These are phyloP conservation scores for Drosophila littoralis DNA, from an alignment of 1,140 invertebrate genomes.

Conservation along the genomic window DNA sequence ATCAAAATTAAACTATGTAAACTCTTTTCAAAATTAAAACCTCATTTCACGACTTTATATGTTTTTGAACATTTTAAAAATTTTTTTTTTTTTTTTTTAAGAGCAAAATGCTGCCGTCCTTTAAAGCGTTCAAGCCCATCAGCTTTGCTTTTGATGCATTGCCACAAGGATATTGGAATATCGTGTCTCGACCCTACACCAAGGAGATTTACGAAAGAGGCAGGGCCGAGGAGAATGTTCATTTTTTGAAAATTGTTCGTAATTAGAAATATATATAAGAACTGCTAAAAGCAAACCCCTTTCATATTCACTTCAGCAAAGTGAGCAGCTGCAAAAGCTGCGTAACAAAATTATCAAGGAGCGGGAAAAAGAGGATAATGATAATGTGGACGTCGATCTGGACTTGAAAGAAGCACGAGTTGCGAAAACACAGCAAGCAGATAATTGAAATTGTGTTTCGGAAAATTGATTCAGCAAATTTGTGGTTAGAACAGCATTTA, in stretches of 20 bases:
- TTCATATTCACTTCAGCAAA: not conserved
- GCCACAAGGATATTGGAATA: not conserved
- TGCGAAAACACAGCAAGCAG: conserved; percentile 5
- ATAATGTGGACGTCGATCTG: not conserved
- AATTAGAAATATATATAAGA: not conserved
- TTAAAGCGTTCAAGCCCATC: not conserved
- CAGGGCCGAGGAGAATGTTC: conserved; percentile 20
- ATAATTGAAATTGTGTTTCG: not conserved
- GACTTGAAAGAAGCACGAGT: not conserved
- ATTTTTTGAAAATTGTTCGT: conserved; percentile 35
- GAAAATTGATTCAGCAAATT: not conserved
- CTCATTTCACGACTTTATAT: no score
- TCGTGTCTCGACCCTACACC: not conserved
- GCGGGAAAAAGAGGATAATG: not conserved
- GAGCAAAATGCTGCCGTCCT: not conserved
- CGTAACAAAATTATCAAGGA: not conserved
- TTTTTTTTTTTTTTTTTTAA: not conserved
- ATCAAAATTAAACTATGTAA: no score
- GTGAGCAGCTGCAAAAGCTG: not conserved
- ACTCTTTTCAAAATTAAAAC: no score
- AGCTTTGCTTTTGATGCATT: not conserved
- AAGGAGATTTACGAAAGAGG: conserved; percentile 13
- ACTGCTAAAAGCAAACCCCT: not conserved
- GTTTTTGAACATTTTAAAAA: not conserved
- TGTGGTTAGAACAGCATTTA: not conserved